Evolutionary conservation across 2,113 vertebrate genomes (phyloP), one percentile per base, ranked within the genome.

Genomic region (Galemys pyrenaicus): DNA sequence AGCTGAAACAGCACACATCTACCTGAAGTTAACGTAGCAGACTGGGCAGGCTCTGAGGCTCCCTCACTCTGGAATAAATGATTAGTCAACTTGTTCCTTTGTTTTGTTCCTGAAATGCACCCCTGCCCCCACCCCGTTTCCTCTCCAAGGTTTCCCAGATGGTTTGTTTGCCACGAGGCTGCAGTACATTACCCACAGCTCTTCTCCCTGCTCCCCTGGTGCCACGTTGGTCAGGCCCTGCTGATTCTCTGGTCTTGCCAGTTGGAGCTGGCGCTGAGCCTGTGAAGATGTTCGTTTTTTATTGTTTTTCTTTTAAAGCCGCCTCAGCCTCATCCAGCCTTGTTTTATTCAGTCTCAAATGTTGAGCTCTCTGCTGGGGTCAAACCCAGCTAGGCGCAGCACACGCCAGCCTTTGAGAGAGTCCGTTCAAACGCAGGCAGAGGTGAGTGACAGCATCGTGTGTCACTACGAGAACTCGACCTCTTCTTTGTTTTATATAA

Each of bases 61-160:
- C 26, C 91, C 88, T 35, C 65, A 60, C 51, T 35, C 28, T 94
- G 96, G 96, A 97, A 92, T 86, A 94, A 96, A 54, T 73, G 88
- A 94, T 92, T 79, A 79, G 46, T 92, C 85, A 62, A 24, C 60
- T 75, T 49, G 68, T 83, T 91, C 85, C 37, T 95, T 94, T 96
- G 96, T 93, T 95, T 10, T 83, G 74, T 83, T 91, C 89, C 70
- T 83, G 75, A 89, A 87, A 87, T 41, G 20, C 13, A 28, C 58
- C 58, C 64, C 74, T 46, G 11, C 64, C 67, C 44, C 83, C 70
- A 67, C 37, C 84, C 91, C 54, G 6, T 95, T 94, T 95, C 87
- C 89, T 89, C 71, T 84, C 9, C 51, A 58, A 58, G 91, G 26
- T 35, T 77, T 87, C 67, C 80, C 77, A 74, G 67, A 30, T 73